Evolutionary conservation across 1,140 invertebrate species (phyloP), one percentile per base, ranked within the genome.

Genomic region (Tigriopus japonicus): DNA sequence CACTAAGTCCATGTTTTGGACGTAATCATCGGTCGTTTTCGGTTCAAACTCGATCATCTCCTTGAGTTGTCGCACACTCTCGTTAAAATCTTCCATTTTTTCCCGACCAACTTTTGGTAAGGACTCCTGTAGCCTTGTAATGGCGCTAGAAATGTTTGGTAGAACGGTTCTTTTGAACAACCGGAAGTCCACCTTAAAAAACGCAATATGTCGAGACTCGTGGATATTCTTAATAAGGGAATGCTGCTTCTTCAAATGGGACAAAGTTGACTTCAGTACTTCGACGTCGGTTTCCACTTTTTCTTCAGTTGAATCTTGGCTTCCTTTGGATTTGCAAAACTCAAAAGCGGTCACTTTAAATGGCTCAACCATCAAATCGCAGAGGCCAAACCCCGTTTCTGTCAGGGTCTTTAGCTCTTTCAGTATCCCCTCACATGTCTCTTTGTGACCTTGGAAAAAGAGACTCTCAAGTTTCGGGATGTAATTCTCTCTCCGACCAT

Each of bases 151-250:
- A 15, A 58, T 58, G 17, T 58, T 58, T 3, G 55, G 55, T 9
- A 58, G 15, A 6, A 58, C 15, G 40, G 21, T 23, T 13, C 55
- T 6, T 40, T 58, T 58, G 10, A 58, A 42, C 28, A 41, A 41
- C 2, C 55, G 55, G 55, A 58, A 58, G 15, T 58, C 55, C 41
- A 41, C 55, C 55, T 42, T 54, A 23, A 58, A 58, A n/a, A 58
- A 13, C 14, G 21, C 3, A n/a, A 58, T 14, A 15, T 23, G 17
- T 6, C 15, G 15, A 15, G 24, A 41, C 3, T 58, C 55, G 28
- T 58, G 35, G 40, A 58, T 21, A 9, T 42, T 41, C 41, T 41
- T 41, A 19, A 42, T 42, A n/a, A 17, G 21, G 17, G n/a, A 19
- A 9, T 58, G 55, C 23, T 54, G 55, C 17, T 23, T 17, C 7